A percentile compares a stretch with the other conserved stretches of the same genome.
phyloP scores from a whole-genome alignment of 2,888 invertebrate species.

The Chelonus formosanus region DNA sequence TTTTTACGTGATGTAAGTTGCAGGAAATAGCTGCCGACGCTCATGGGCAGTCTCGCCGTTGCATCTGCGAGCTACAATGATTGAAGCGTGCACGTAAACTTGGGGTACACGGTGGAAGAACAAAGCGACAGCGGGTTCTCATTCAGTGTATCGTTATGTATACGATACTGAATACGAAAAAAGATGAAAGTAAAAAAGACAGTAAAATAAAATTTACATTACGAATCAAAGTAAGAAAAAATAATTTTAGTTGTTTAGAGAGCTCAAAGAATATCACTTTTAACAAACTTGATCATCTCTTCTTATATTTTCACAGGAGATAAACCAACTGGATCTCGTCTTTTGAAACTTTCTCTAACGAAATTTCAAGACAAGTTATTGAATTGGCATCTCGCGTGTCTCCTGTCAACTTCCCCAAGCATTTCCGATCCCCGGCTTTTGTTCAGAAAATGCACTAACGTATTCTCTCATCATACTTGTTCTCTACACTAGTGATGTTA shows the following conservation, averaged over 20 bases:
- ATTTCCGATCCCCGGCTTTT: background rate
- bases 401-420: slow-evolving; percentile 14
- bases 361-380: slow-evolving; percentile 16
- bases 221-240: too few species aligned
- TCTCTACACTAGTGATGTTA: slow-evolving; percentile 26
- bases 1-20: slow-evolving; percentile 8
- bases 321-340: slow-evolving; percentile 1
- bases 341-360: slow-evolving; percentile 3
- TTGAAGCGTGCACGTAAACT: slow-evolving; percentile 27
- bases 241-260: too few species aligned
- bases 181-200: background rate
- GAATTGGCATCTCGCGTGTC: slow-evolving; percentile 25
- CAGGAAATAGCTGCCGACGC: slow-evolving; percentile 24
- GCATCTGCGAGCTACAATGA: slow-evolving; percentile 29
- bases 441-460: background rate
- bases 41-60: slow-evolving; percentile 21
- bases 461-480: slow-evolving; percentile 7
- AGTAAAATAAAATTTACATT: too few species aligned
- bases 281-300: background rate
- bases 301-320: background rate
- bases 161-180: background rate
- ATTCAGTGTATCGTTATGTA: slow-evolving; percentile 10
- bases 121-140: slow-evolving; percentile 22
- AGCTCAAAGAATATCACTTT: too few species aligned
- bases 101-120: slow-evolving; percentile 20